Conservation (phyloP, 2,797 vertebrate species). For the Avahi laniger region DNA sequence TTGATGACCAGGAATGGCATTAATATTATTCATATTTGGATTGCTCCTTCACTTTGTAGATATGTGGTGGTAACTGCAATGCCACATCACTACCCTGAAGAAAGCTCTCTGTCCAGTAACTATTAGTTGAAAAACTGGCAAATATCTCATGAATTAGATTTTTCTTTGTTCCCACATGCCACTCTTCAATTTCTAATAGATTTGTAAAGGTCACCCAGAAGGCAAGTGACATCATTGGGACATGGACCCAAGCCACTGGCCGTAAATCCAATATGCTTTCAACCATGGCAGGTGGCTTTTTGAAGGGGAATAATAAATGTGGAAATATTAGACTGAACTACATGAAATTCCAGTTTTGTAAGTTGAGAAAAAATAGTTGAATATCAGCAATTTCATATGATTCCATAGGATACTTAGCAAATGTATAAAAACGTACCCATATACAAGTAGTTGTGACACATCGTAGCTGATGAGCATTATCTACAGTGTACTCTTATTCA, state of each 20-base stretch:
- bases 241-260: neutral
- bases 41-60: neutral
- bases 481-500: neutral
- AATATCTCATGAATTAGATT: slow-evolving; percentile 42
- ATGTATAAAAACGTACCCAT: neutral
- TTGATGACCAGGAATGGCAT: neutral
- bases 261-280: slow-evolving; percentile 38
- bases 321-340: neutral
- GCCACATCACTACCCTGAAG: neutral
- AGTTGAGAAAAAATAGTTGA: neutral
- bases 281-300: slow-evolving; percentile 3
- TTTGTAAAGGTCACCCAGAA: slow-evolving; percentile 45
- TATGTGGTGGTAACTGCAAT: neutral
- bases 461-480: neutral
- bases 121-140: neutral
- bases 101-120: neutral
- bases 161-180: neutral
- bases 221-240: neutral
- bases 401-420: neutral
- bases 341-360: slow-evolving; percentile 3
- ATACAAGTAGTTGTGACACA: neutral
- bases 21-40: neutral
- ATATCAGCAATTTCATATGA: neutral
- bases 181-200: neutral
- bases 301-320: neutral